Evolutionary conservation across 2,113 vertebrate genomes (phyloP).

Genomic region (Peromyscus leucopus): DNA sequence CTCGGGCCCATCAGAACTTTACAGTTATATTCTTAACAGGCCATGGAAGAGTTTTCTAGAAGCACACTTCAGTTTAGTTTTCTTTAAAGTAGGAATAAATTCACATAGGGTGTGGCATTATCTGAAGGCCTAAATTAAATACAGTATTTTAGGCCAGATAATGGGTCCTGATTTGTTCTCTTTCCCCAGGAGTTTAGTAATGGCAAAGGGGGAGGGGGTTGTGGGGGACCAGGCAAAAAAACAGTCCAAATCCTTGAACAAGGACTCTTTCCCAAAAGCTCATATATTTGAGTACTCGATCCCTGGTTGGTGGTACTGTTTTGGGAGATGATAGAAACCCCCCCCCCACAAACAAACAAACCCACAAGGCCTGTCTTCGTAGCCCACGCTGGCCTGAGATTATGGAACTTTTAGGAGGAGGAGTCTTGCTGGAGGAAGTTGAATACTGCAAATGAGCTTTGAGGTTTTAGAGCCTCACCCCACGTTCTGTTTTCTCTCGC

Average conservation of each 20-base stretch:
- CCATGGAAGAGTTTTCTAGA: not conserved
- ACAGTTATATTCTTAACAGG: not conserved
- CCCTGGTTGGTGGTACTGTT: not conserved
- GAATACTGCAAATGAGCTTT: not conserved
- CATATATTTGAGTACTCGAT: not conserved
- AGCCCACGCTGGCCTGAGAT: too few relatives aligned
- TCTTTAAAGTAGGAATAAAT: conserved; percentile 42
- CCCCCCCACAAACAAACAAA: too few relatives aligned
- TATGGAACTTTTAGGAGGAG: not conserved
- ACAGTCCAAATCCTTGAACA: not conserved
- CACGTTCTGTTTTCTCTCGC: not conserved
- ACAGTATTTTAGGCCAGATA: conserved; percentile 21
- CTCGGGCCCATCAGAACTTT: not conserved
- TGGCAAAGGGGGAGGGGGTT: too few relatives aligned
- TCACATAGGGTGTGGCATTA: not conserved
- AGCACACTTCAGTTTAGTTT: not conserved
- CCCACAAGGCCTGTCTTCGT: too few relatives aligned
- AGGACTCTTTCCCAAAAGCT: not conserved
- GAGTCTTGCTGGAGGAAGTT: not conserved
- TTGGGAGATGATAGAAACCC: not conserved
- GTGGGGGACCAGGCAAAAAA: not conserved
- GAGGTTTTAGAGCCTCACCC: not conserved
- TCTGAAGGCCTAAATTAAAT: not conserved
- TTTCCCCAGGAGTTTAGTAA: not conserved
- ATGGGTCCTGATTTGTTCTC: not conserved